Evolutionary conservation across 2,888 invertebrate genomes (phyloP).

Genomic region (Diogma glabrata): DNA sequence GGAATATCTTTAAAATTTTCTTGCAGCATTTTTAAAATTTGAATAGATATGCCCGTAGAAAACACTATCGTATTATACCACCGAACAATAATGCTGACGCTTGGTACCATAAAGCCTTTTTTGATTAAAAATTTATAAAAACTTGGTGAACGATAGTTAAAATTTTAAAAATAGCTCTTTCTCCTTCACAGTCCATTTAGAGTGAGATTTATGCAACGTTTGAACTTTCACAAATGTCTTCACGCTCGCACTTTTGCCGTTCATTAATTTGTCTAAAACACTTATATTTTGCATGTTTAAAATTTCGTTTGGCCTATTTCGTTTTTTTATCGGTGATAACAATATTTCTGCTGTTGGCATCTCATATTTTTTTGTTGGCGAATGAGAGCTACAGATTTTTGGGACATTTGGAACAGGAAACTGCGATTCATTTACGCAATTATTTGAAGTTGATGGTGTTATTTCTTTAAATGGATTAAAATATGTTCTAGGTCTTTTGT

Average conservation of each 20-base stretch:
- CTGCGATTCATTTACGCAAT: not conserved
- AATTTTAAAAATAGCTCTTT: constrained; percentile 5
- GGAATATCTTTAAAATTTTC: not conserved
- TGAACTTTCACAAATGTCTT: not conserved
- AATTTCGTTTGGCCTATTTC: not conserved
- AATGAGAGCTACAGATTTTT: not conserved
- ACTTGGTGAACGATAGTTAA: constrained; percentile 6
- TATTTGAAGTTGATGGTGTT: not conserved
- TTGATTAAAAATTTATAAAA: constrained; percentile 7
- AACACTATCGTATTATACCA: not conserved
- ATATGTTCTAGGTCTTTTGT: not conserved
- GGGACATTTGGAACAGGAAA: not conserved
- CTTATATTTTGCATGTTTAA: not conserved
- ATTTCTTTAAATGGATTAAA: not conserved
- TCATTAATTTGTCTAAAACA: not conserved
- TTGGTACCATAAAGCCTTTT: constrained; percentile 1
- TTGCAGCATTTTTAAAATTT: constrained; percentile 6
- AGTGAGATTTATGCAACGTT: not conserved
- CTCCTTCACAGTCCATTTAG: not conserved
- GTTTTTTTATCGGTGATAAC: not conserved
- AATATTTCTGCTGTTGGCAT: not conserved
- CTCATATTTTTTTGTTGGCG: not conserved
- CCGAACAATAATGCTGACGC: not conserved
- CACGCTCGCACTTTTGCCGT: not conserved
- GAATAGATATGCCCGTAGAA: not conserved